Percentiles rank a stretch among this genome's conserved stretches.
Conservation (phyloP, 92 coral and sea anemone genomes). For the Porites rus region DNA sequence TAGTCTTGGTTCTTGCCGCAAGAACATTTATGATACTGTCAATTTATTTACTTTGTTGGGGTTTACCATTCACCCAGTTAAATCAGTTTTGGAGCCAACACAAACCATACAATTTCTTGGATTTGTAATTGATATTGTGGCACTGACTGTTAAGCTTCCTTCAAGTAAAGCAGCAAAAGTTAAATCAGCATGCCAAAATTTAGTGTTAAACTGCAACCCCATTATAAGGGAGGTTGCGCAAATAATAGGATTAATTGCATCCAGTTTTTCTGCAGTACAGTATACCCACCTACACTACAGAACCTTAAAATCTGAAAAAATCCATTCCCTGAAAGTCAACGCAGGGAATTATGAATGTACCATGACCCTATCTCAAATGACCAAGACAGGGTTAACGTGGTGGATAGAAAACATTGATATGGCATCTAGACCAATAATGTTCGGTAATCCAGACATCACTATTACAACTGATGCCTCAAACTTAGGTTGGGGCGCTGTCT, state of each 20-base stretch:
- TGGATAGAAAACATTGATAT: constrained; percentile 7
- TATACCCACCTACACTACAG: constrained; percentile 29
- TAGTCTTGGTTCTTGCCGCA: background rate
- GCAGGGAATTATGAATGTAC: constrained; percentile 55
- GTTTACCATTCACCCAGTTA: constrained; percentile 29
- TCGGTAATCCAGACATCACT: constrained; percentile 19
- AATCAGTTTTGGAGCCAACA: constrained; percentile 19
- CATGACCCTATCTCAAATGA: constrained; percentile 30
- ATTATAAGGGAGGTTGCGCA: constrained; percentile 17
- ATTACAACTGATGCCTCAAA: constrained; percentile 13
- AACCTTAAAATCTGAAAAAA: constrained; percentile 26
- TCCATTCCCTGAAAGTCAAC: constrained; percentile 47
- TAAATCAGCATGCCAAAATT: constrained; percentile 31
- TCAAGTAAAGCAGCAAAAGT: constrained; percentile 23
- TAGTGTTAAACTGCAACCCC: background rate
- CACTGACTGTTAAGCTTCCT: constrained; percentile 27
- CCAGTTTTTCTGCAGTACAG: constrained; percentile 24
- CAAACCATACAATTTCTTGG: constrained; percentile 38
- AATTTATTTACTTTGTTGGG: too few species aligned
- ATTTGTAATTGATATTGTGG: constrained; percentile 30
- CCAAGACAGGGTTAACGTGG: constrained; percentile 24
- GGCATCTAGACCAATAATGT: constrained; percentile 31
- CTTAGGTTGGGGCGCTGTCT: constrained; percentile 56
- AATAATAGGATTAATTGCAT: constrained; percentile 21
- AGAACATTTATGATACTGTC: too few species aligned